Percentiles rank a stretch among this genome's conserved stretches.
These are phyloP conservation scores for Epinephelus cyanopodus DNA, from an alignment of 2,113 vertebrate genomes.

Conservation along the genomic window DNA sequence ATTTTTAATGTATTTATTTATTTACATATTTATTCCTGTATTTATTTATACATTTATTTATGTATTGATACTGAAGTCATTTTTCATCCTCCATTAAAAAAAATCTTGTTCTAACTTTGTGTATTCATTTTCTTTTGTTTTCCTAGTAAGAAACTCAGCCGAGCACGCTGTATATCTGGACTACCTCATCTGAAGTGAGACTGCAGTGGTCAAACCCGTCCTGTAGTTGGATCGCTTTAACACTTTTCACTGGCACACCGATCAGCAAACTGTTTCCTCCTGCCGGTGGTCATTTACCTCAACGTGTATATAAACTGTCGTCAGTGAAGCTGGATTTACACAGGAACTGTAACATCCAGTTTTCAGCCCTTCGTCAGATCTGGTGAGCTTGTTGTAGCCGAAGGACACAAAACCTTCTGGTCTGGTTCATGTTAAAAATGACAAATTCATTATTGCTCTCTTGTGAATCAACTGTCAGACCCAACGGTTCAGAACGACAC, in stretches of 20 bases:
- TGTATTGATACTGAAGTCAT: too few relatives aligned
- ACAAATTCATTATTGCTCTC: background rate
- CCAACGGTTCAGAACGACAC: constrained; percentile 1
- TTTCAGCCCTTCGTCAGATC: background rate
- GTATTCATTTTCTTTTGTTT: background rate
- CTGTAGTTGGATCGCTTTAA: constrained; percentile 51
- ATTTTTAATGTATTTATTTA: too few relatives aligned
- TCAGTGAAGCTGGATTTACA: constrained; percentile 31
- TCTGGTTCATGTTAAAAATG: constrained; percentile 12
- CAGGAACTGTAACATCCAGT: constrained; percentile 17
- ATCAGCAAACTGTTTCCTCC: constrained; percentile 38
- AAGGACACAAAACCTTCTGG: background rate
- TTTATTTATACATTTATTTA: too few relatives aligned
- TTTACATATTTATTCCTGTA: too few relatives aligned
- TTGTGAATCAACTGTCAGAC: constrained; percentile 36
- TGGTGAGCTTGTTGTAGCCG: constrained; percentile 28
- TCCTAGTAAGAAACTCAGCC: constrained; percentile 75
- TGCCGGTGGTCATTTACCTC: constrained; percentile 64
- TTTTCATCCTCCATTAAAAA: background rate
- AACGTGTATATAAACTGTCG: constrained; percentile 20
- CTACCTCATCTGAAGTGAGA: constrained; percentile 83
- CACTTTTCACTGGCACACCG: constrained; percentile 33
- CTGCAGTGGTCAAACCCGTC: constrained; percentile 58
- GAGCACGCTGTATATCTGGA: constrained; percentile 61
- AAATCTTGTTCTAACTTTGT: background rate